phyloP scores from a whole-genome alignment of 2,797 vertebrate species.

The Meriones psammophilus region DNA sequence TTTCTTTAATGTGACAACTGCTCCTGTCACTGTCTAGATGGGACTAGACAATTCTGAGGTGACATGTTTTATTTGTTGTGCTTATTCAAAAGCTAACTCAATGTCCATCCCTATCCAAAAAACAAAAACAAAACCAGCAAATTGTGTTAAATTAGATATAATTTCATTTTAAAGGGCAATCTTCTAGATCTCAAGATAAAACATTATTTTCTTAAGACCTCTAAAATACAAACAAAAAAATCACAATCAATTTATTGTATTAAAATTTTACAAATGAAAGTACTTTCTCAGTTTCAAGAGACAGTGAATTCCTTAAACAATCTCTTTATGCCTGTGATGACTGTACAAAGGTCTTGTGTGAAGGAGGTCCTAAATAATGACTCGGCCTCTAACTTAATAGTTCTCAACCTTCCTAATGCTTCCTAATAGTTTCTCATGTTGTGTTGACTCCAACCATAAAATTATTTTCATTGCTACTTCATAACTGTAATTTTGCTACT shows the following conservation, averaged over 20 bases:
- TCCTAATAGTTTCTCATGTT: background rate
- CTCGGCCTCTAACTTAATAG: background rate
- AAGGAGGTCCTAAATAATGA: conserved; percentile 10
- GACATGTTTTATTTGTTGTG: background rate
- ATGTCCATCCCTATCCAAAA: background rate
- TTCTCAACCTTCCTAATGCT: background rate
- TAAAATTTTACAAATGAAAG: conserved; percentile 63
- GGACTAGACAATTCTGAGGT: background rate
- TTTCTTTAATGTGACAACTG: conserved; percentile 34
- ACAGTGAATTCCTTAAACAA: conserved; percentile 11
- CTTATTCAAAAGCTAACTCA: background rate
- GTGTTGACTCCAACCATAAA: background rate
- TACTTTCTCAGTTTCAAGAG: background rate
- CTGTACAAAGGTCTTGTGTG: background rate
- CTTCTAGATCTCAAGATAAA: conserved; percentile 40
- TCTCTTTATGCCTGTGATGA: background rate
- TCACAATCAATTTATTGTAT: conserved; percentile 40
- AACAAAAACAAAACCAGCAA: background rate
- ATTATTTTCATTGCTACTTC: background rate
- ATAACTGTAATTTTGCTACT: background rate
- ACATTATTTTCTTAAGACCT: conserved; percentile 4
- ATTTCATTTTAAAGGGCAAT: conserved; percentile 20
- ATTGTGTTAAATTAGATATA: conserved; percentile 13
- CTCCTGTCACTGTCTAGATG: background rate
- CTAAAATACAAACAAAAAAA: conserved; percentile 44